Conservation (phyloP, 1,140 invertebrate species). For the Campoletis sonorensis region DNA sequence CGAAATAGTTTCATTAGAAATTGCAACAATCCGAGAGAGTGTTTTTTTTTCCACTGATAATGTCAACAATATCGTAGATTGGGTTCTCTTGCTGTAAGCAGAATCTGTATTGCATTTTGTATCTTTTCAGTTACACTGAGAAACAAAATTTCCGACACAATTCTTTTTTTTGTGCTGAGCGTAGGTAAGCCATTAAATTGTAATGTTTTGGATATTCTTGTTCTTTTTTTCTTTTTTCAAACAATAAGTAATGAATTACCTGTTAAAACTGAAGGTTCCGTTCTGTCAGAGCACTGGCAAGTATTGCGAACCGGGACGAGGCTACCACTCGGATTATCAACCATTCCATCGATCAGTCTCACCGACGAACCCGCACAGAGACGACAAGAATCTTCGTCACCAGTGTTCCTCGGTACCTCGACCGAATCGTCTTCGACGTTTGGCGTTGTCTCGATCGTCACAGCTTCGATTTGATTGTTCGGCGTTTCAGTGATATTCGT, state of each 20-base stretch:
- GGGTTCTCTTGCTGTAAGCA: too few species aligned
- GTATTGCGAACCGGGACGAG: slow-evolving; percentile 50
- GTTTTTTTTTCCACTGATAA: too few species aligned
- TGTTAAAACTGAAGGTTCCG: slow-evolving; percentile 19
- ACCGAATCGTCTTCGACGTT: slow-evolving; percentile 33
- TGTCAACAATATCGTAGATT: too few species aligned
- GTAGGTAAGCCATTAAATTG: too few species aligned
- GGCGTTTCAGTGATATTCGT: slow-evolving; percentile 40
- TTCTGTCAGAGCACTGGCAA: slow-evolving; percentile 52
- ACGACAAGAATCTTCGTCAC: slow-evolving; percentile 54
- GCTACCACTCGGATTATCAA: slow-evolving; percentile 52
- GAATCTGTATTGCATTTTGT: too few species aligned
- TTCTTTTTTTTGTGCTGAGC: not conserved
- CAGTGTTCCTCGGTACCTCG: slow-evolving; percentile 45
- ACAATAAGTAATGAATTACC: slow-evolving; percentile 47
- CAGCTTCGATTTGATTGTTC: slow-evolving; percentile 54
- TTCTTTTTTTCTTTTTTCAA: not conserved
- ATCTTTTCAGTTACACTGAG: too few species aligned
- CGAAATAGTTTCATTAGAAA: too few species aligned
- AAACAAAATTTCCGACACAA: not conserved
- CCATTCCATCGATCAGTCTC: slow-evolving; percentile 42
- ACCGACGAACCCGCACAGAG: slow-evolving; percentile 51
- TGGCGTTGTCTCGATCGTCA: slow-evolving; percentile 31
- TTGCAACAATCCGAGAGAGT: too few species aligned
- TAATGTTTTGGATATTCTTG: not conserved